Evolutionary conservation across 35 echinoderm and acorn worm genomes (phyloP), one percentile per base, ranked within the genome.

Genomic region (Lytechinus pictus): DNA sequence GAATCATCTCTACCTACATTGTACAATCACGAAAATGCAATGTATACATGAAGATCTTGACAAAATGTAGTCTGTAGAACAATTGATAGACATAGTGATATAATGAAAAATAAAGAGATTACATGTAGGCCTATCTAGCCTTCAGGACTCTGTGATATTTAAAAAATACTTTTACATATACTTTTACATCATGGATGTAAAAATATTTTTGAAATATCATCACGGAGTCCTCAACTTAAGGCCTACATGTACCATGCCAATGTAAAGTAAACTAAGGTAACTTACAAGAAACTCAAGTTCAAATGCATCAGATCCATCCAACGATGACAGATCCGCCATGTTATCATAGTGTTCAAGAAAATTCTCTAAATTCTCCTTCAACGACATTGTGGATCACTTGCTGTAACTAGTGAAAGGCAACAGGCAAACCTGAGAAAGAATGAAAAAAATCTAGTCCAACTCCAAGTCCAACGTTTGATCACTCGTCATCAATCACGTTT

Each of bases 261-360:
- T 9, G 9, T 58, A 58, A 2, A 58, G 56, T 58, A 58, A 44
- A 79, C 66, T 7, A 79, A 0, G 21, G 66, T 58, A 79, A 90
- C 88, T 90, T 90, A 90, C 88, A 52, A 9, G 33, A 21, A 90
- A 90, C 52, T 90, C 88, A 44, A 90, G 28, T 90, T 90, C 88
- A 90, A 90, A 90, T 90, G 88, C 52, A 90, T 90, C 88, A 52
- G 88, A 44, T 90, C 88, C 88, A 90, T 90, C 88, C 88, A 90
- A 54, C 27, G 88, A 90, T 21, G 88, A 90, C 29, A 90, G 88
- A 90, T 54, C 52, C 16, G 88, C 9, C 88, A 90, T 90, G 88
- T 90, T 90, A 12, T 90, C 29, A 54, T 90, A 90, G 7, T 90
- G 10, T 9, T 90, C 88, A 52, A 90, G 52, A 90, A 90, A 90